These are phyloP conservation scores for Callaeas wilsoni DNA, from an alignment of 2,113 vertebrate genomes.

Conservation along the genomic window DNA sequence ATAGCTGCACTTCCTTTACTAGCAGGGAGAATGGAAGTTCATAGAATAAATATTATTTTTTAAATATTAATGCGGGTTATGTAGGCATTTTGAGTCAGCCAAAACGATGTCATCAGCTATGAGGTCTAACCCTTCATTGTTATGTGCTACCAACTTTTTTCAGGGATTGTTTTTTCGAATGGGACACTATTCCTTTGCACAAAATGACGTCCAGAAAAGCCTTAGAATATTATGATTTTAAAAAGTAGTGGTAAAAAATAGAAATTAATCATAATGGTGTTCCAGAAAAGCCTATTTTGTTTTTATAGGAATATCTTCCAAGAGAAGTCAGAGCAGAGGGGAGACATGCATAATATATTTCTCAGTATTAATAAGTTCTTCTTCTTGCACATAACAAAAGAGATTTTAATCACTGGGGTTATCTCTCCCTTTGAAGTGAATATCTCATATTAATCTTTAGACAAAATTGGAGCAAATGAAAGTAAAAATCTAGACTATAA, in stretches of 20 bases:
- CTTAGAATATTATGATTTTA: neutral
- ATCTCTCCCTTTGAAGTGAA: slow-evolving; percentile 46
- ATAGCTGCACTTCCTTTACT: neutral
- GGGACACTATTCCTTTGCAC: neutral
- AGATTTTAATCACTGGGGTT: slow-evolving; percentile 46
- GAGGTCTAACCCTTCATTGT: fast-evolving
- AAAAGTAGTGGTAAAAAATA: neutral
- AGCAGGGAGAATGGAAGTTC: neutral
- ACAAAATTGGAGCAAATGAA: slow-evolving; percentile 41
- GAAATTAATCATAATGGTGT: neutral
- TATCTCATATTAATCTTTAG: slow-evolving; percentile 40
- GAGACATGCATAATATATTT: neutral
- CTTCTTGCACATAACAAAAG: slow-evolving; percentile 54
- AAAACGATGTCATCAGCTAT: neutral
- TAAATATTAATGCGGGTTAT: neutral
- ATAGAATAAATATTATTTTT: neutral
- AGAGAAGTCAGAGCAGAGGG: neutral
- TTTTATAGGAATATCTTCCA: neutral
- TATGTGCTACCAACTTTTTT: neutral
- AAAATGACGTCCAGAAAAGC: neutral
- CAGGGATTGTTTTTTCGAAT: neutral
- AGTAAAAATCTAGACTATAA: slow-evolving; percentile 43
- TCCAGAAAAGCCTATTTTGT: neutral
- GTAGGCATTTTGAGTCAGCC: neutral
- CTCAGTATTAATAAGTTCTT: slow-evolving; percentile 38